phyloP scores from a whole-genome alignment of 2,797 vertebrate genomes.

The Myotis planiceps region DNA sequence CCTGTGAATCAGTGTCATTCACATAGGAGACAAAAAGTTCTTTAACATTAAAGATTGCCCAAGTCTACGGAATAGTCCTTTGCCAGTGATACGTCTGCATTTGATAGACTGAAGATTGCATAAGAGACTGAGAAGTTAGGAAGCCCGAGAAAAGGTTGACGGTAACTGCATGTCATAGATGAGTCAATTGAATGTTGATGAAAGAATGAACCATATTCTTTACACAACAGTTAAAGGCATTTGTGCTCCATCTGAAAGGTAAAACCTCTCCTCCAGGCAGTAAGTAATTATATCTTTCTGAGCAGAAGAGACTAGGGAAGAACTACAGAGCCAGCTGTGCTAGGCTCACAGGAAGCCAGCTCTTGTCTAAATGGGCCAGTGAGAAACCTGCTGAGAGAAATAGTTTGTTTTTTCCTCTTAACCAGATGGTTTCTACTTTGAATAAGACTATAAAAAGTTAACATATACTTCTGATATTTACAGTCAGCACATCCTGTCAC shows the following conservation, averaged over 20 bases:
- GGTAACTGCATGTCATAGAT: neutral
- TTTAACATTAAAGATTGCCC: neutral
- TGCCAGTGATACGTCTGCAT: neutral
- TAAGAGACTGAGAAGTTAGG: neutral
- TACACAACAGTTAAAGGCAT: neutral
- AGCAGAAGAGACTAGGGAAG: neutral
- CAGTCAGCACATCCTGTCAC: neutral
- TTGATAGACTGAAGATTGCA: neutral
- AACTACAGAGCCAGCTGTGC: neutral
- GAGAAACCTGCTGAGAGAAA: neutral
- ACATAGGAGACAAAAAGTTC: neutral
- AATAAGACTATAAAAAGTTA: slow-evolving; percentile 1
- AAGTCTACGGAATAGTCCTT: neutral
- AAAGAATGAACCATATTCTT: neutral
- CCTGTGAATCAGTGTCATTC: slow-evolving; percentile 32
- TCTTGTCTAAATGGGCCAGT: neutral
- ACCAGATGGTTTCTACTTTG: neutral
- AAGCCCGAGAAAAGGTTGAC: neutral
- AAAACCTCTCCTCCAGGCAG: neutral
- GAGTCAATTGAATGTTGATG: neutral
- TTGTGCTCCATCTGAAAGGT: neutral
- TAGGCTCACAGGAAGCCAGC: neutral
- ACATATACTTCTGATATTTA: neutral
- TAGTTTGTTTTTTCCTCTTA: neutral
- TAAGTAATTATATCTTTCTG: neutral